Base-by-base conservation (phyloP, 1,140 invertebrate genomes). In the Megalonaias nervosa region DNA sequence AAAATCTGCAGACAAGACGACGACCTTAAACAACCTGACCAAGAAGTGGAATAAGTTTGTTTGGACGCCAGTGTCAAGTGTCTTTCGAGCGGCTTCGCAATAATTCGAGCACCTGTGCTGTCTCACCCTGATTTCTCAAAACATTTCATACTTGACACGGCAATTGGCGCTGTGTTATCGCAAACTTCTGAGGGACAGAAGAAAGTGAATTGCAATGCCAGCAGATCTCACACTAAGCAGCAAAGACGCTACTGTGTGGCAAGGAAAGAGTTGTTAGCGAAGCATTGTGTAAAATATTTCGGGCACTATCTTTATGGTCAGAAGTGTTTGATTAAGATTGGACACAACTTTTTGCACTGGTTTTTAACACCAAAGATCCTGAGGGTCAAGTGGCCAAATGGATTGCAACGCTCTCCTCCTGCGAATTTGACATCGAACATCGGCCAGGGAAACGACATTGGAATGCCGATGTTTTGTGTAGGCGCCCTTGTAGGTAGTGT, bases 81-180 rank as follows among this genome's bases (percentile, higher is more conserved):
- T 67, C 80, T 15, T 79, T 81, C 65, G 68, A 80, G 55, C 26
- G n/a, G 16, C 38, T 82, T 12, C 80, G 77, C 56, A 3, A 61
- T 23, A 73, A 65, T 62, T 1, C 15, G n/a, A 0, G 14, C 38
- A 55, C 1, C 68, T 17, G 55, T 77, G 58, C 66, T 83, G 19
- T 26, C 64, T 56, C 84, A 82, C 67, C 88, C 88, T 17, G 81
- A 89, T 79, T 85, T 86, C 57, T 66, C 64, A 6, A 76, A 87
- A 26, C 19, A 79, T 0, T 90, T 91, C 66, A 88, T 88, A 6
- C 77, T 92, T 6, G 87, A 91, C 58, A 91, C 89, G 0, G 87
- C 87, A 15, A 82, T 92, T 64, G 89, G 89, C 77, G 73, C 60
- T 26, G 1, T 26, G 1, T 26, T 26, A 2, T 26, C 2, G 26